phyloP scores from a whole-genome alignment of 2,888 invertebrate genomes.

The Xylocampa areola region DNA sequence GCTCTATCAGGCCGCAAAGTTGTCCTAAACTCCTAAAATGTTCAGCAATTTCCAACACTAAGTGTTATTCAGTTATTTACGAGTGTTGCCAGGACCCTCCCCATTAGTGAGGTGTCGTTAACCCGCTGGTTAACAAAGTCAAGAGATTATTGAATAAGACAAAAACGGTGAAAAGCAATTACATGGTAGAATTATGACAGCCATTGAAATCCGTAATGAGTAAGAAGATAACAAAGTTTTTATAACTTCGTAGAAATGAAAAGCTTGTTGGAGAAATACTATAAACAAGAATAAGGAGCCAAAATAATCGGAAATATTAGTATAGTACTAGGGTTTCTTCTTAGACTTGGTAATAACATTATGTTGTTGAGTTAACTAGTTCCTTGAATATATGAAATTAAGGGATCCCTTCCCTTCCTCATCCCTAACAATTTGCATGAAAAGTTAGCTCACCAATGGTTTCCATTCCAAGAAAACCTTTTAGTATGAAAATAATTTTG shows the following conservation, averaged over 20 bases:
- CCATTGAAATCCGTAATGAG: slow-evolving; percentile 33
- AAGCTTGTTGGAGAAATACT: slow-evolving; percentile 23
- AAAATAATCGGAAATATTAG: too few species aligned
- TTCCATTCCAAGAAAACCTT: too few species aligned
- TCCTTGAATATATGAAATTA: too few species aligned
- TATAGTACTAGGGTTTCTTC: too few species aligned
- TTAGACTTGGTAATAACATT: too few species aligned
- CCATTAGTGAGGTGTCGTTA: slow-evolving; percentile 69
- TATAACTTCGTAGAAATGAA: slow-evolving; percentile 23
- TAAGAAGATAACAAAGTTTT: slow-evolving; percentile 26
- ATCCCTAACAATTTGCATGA: too few species aligned
- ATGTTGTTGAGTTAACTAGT: too few species aligned
- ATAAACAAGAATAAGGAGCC: too few species aligned
- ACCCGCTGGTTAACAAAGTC: too few species aligned
- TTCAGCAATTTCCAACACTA: slow-evolving; percentile 50
- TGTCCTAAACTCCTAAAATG: slow-evolving; percentile 8
- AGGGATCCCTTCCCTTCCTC: too few species aligned
- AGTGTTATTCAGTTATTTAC: slow-evolving; percentile 74
- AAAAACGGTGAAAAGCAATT: slow-evolving; percentile 4
- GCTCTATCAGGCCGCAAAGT: slow-evolving; percentile 20
- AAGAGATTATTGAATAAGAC: slow-evolving; percentile 53
- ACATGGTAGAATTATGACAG: slow-evolving; percentile 17
- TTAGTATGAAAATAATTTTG: too few species aligned
- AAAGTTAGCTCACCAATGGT: too few species aligned
- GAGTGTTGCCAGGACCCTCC: slow-evolving; percentile 55